Conservation (phyloP, 2,113 vertebrate species). For the Malurus cyaneus region DNA sequence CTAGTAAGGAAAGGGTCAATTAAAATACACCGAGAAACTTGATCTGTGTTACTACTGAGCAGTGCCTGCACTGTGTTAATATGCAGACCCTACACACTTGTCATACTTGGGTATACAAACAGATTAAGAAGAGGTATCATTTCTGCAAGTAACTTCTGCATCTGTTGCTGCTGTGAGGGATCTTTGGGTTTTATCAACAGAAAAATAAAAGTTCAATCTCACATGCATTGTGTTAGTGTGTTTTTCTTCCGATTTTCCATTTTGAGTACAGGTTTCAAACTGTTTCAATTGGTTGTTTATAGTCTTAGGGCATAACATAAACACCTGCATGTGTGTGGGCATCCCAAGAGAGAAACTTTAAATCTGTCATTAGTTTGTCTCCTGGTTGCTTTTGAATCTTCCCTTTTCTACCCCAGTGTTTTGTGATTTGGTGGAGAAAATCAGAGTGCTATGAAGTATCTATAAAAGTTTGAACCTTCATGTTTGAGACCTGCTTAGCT, state of each 20-base stretch:
- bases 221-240: background rate
- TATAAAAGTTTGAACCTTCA: background rate
- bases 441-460: background rate
- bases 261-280: background rate
- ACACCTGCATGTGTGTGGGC: background rate
- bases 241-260: background rate
- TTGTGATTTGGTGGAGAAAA: background rate
- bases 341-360: rapidly evolving
- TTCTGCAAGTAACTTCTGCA: conserved; percentile 26
- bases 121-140: background rate
- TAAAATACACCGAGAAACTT: conserved; percentile 34
- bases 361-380: background rate
- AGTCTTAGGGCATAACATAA: background rate
- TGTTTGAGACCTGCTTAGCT: background rate
- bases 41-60: conserved; percentile 57
- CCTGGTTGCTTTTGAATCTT: background rate
- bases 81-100: background rate
- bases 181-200: conserved; percentile 20
- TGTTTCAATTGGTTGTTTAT: background rate
- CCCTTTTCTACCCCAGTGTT: background rate
- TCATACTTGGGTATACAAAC: background rate
- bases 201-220: conserved; percentile 58
- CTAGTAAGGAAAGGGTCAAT: conserved; percentile 25
- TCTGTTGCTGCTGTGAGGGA: conserved; percentile 41
- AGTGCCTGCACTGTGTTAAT: conserved; percentile 52